Conservation (phyloP, 2,888 invertebrate species). For the Neoitamus cyanurus region DNA sequence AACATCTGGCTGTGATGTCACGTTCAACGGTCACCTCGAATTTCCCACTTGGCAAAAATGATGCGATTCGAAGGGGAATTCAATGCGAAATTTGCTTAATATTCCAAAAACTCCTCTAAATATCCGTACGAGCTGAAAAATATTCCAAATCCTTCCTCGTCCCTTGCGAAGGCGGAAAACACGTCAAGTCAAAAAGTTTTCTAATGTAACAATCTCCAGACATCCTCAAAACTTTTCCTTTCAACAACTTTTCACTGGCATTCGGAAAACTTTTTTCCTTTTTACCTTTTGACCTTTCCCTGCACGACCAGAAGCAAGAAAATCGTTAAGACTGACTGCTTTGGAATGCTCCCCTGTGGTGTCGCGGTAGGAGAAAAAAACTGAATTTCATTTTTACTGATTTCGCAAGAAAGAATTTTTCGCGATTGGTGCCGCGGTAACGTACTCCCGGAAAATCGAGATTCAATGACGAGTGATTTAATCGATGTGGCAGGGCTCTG, state of each 20-base stretch:
- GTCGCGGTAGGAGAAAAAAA: not conserved
- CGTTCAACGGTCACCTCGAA: not conserved
- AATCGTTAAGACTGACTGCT: not conserved
- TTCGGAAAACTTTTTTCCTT: not conserved
- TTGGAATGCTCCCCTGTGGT: not conserved
- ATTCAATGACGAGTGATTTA: not conserved
- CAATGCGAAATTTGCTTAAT: not conserved
- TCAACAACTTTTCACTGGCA: not conserved
- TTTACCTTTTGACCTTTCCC: not conserved
- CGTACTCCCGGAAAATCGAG: not conserved
- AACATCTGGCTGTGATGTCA: not conserved
- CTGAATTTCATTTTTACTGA: not conserved
- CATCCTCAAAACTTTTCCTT: slow-evolving; percentile 23
- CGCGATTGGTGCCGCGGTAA: not conserved
- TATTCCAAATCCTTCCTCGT: not conserved
- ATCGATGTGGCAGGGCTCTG: not conserved
- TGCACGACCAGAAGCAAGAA: not conserved
- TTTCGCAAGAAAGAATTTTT: not conserved
- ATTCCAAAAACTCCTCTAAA: not conserved
- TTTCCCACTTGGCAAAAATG: not conserved
- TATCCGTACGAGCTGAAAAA: not conserved
- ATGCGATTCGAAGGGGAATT: not conserved
- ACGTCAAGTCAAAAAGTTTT: slow-evolving; percentile 14
- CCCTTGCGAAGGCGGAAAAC: not conserved
- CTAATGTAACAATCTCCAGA: slow-evolving; percentile 32